Evolutionary conservation across 2,797 vertebrate species (phyloP), one percentile per base, ranked within the genome.

Genomic region (Molossus molossus): DNA sequence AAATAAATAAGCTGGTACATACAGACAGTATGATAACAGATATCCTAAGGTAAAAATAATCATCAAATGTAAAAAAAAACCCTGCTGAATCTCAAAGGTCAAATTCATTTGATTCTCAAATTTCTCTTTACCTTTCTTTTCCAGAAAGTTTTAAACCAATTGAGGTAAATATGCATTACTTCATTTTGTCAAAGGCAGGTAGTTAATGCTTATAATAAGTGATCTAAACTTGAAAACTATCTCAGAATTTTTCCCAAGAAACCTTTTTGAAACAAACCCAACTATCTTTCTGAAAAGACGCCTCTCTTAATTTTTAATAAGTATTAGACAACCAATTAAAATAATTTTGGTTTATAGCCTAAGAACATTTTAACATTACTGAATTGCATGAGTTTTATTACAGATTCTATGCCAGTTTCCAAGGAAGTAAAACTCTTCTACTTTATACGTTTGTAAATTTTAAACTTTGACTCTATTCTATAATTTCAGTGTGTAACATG

Each of bases 121-220:
- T 65, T 84, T 91, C 20, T 73, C 27, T 58, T 86, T 86, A 62
- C 9, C 57, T 88, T 91, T 80, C 20, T 91, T 89, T 93, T 62
- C 50, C 29, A 85, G 77, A 97, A 89, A 82, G 5, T 81, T 72
- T 84, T 92, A 70, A 96, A 86, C 10, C 9, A 84, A 33, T 23
- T 85, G 53, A 17, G 20, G 13, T 80, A 37, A 80, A 93, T 86
- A 23, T 72, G 4, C 23, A 67, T 69, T 37, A 79, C n/a, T 85
- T 72, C 11, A 53, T 86, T 87, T 85, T 94, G 27, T 91, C 69
- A 86, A 90, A 89, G 9, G 37, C 62, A 86, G 33, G 21, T 75
- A 82, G 33, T 82, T 27, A 80, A 58, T 57, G 20, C 37, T 82
- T 75, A 55, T 29, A 76, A 73, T 89, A 65, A 88, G 48, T 90